These are phyloP conservation scores for Lysandra coridon DNA, from an alignment of 2,888 invertebrate species.

Conservation along the genomic window DNA sequence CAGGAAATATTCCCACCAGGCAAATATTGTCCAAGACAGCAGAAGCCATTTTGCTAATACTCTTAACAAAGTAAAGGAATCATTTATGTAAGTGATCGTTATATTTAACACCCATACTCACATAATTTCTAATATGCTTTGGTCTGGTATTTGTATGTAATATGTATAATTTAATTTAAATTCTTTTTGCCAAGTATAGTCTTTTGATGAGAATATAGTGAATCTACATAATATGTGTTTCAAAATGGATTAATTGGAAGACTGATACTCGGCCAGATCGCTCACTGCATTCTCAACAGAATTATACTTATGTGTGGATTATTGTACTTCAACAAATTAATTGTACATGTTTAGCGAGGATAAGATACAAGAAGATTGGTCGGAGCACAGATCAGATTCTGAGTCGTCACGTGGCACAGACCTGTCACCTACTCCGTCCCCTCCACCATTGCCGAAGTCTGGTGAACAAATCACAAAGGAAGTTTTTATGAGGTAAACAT, in stretches of 20 bases:
- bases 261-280: too few relatives aligned
- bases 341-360: conserved; percentile 47
- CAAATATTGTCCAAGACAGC: conserved; percentile 60
- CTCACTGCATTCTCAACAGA: too few relatives aligned
- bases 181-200: too few relatives aligned
- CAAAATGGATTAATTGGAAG: too few relatives aligned
- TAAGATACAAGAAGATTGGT: conserved; percentile 57
- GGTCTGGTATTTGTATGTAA: too few relatives aligned
- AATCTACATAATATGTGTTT: too few relatives aligned
- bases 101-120: background rate
- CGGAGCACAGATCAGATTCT: conserved; percentile 60
- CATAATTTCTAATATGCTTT: too few relatives aligned
- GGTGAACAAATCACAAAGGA: conserved; percentile 65
- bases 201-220: too few relatives aligned
- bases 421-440: conserved; percentile 67
- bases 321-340: too few relatives aligned
- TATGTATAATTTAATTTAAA: too few relatives aligned
- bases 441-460: conserved; percentile 62
- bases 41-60: conserved; percentile 70
- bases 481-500: conserved; percentile 63
- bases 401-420: conserved; percentile 57
- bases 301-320: too few relatives aligned
- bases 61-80: conserved; percentile 71
- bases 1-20: conserved; percentile 56
- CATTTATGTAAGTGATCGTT: conserved; percentile 59